These are phyloP conservation scores for Leptogaster cylindrica DNA, from an alignment of 2,888 invertebrate genomes.

Conservation along the genomic window DNA sequence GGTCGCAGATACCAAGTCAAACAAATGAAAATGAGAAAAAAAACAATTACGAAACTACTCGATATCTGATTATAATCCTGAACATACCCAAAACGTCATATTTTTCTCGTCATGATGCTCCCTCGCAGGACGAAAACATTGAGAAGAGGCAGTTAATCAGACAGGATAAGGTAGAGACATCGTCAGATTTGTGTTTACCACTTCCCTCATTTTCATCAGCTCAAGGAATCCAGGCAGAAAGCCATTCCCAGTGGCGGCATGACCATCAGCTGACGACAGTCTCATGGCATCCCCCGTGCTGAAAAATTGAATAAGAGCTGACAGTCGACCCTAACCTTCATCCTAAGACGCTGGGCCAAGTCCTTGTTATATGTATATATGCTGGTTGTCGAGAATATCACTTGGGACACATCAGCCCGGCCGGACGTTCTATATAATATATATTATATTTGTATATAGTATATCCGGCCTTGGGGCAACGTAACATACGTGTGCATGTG, in stretches of 20 bases:
- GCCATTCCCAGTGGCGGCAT: conserved; percentile 7
- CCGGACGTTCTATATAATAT: not conserved
- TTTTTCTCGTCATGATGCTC: not conserved
- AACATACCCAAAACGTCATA: not conserved
- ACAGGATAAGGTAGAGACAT: not conserved
- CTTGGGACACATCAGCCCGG: not conserved
- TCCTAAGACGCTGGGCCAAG: conserved; percentile 23
- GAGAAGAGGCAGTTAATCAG: not conserved
- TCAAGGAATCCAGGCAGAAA: conserved; percentile 14
- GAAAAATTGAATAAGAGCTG: conserved; percentile 14
- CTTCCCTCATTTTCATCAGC: conserved; percentile 26
- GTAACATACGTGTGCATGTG: conserved; percentile 14
- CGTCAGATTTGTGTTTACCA: not conserved
- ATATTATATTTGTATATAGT: not conserved
- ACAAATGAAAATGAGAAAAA: not conserved
- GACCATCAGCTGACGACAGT: conserved; percentile 32
- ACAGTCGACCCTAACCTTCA: conserved; percentile 36
- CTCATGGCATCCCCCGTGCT: not conserved
- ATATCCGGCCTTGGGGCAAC: not conserved
- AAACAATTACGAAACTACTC: no score
- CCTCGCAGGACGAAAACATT: not conserved
- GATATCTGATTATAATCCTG: not conserved
- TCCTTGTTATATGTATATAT: conserved; percentile 27
- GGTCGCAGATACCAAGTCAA: no score
- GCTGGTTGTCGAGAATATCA: not conserved